Base-by-base conservation (phyloP, 1,140 invertebrate species). In the Asbolus verrucosus region DNA sequence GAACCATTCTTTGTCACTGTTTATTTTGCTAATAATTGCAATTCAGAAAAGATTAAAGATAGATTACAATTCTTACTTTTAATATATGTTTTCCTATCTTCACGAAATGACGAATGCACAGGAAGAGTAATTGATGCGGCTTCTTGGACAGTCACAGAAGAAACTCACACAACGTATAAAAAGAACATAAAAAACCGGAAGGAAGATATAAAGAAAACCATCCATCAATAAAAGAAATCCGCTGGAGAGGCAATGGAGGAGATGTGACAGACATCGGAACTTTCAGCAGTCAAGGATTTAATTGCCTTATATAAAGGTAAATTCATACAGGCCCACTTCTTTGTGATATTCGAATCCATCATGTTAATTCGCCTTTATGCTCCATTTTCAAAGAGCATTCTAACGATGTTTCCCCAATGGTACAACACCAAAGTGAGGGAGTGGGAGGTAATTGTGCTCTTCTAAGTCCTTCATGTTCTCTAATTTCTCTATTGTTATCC, bases 131-230 rank as follows among this genome's bases (percentile, higher is more conserved):
- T n/a, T n/a, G n/a, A n/a, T n/a, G n/a, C n/a, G n/a, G n/a, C n/a
- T n/a, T n/a, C n/a, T n/a, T n/a, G n/a, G n/a, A n/a, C n/a, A n/a
- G n/a, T n/a, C n/a, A n/a, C n/a, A n/a, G n/a, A 36, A 36, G 33
- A 36, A 36, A 36, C 11, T 36, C 33, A 36, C 33, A 36, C 33
- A n/a, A 36, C 33, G 11, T 36, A 36, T 11, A 2, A 11, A 18
- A 54, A 30, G 21, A 27, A 54, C 46, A 54, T 54, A 54, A 54
- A 54, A 54, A 54, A 9, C 46, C 24, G 46, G 46, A 54, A 54
- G 46, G 46, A 54, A 54, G 46, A 27, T 27, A 54, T 54, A 54
- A 54, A 54, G 46, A 54, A 54, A 54, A 21, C 46, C 46, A 54
- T 54, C 46, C 46, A 54, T 54, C 46, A 54, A 54, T 30, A 30